Percentiles rank a stretch among this genome's conserved stretches.
phyloP scores from a whole-genome alignment of 2,797 vertebrate species.

The Pangasius sanitwongsei region DNA sequence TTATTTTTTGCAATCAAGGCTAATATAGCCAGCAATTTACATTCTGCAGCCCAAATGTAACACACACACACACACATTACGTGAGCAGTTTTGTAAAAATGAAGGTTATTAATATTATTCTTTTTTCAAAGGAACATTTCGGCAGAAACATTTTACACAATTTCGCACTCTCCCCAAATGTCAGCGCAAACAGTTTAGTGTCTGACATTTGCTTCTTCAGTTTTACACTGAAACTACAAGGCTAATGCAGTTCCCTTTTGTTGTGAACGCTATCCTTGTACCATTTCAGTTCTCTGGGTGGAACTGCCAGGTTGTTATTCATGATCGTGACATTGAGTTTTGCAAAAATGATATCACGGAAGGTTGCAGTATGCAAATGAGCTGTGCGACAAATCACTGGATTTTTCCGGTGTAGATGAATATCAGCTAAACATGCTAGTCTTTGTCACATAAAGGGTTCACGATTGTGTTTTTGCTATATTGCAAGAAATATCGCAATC shows the following conservation, averaged over 20 bases:
- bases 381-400: background rate
- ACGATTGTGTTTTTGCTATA: background rate
- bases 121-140: background rate
- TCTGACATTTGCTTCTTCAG: constrained; percentile 8
- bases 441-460: background rate
- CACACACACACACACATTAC: background rate
- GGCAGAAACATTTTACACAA: background rate
- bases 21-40: background rate
- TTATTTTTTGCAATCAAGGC: background rate
- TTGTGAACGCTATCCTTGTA: background rate
- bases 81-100: background rate
- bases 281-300: background rate
- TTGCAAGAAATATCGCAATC: background rate
- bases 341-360: background rate
- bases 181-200: background rate
- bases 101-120: background rate
- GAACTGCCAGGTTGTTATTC: background rate
- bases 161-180: constrained; percentile 6
- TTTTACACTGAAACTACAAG: constrained; percentile 7
- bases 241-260: background rate
- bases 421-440: background rate
- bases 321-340: background rate
- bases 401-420: background rate
- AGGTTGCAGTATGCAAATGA: background rate
- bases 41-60: background rate